phyloP scores from a whole-genome alignment of 2,113 vertebrate genomes.

The Rhodinocichla rosea region DNA sequence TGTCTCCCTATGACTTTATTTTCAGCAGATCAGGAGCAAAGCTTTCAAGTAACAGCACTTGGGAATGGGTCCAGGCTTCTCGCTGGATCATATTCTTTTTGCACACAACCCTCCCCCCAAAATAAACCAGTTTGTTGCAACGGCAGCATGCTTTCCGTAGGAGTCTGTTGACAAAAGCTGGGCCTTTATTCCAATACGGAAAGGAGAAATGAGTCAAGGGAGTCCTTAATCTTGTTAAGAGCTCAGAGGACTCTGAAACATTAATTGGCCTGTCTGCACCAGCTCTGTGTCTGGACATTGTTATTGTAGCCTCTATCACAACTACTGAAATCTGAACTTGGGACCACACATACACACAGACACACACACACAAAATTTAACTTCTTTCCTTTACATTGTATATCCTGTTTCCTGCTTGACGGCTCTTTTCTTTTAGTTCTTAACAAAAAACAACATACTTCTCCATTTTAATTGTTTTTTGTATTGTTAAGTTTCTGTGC shows the following conservation, averaged over 20 bases:
- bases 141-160: not conserved
- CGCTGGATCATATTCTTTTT: not conserved
- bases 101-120: not conserved
- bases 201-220: not conserved
- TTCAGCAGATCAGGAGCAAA: not conserved
- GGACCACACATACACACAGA: not conserved
- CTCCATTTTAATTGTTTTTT: not conserved
- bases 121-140: not conserved
- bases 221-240: not conserved
- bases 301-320: not conserved
- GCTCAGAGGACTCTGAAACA: not conserved
- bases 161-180: not conserved
- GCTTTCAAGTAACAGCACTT: not conserved
- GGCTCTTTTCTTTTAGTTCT: not conserved
- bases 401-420: not conserved
- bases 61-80: not conserved
- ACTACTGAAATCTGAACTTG: not conserved
- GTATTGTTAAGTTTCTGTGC: not conserved
- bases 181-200: not conserved
- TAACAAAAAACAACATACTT: not conserved
- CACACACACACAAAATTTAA: not conserved
- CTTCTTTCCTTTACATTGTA: not conserved
- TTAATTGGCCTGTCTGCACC: constrained; percentile 1
- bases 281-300: not conserved
- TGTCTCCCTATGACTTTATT: not conserved